phyloP scores from a whole-genome alignment of 2,113 vertebrate species.

The Trematocara unimaculatum region DNA sequence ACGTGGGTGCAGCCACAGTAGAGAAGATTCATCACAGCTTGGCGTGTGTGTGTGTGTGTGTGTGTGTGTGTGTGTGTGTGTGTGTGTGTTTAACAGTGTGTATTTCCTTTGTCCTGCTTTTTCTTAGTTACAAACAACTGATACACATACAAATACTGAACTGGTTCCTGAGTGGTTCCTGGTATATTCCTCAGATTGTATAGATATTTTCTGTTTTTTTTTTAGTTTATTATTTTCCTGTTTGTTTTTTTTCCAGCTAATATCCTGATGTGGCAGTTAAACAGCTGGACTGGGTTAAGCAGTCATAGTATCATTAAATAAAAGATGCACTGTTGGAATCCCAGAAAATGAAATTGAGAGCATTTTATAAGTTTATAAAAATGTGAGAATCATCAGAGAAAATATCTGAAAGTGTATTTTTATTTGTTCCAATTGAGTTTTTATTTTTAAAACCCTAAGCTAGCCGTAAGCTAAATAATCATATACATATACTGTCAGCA shows the following conservation, averaged over 20 bases:
- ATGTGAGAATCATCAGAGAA: neutral
- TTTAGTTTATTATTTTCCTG: neutral
- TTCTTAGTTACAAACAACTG: conserved; percentile 7
- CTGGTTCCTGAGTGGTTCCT: neutral
- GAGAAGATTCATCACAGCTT: conserved; percentile 53
- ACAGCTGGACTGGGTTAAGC: neutral
- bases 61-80: neutral
- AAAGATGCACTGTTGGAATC: neutral
- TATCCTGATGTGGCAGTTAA: neutral
- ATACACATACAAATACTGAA: neutral
- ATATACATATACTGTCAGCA: neutral
- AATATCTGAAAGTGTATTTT: neutral
- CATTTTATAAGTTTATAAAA: neutral
- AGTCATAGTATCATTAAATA: neutral
- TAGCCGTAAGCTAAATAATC: neutral
- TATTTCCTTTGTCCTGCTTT: conserved; percentile 45
- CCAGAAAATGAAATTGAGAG: neutral
- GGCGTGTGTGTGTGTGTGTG: neutral
- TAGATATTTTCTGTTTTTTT: neutral
- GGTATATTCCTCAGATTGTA: neutral
- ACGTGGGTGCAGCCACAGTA: conserved; percentile 6
- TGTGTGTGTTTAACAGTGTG: conserved; percentile 5
- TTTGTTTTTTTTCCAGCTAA: rapidly evolving
- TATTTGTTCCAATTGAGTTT: neutral
- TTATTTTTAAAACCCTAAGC: neutral